A percentile compares a stretch with the other conserved stretches of the same genome.
phyloP scores from a whole-genome alignment of 2,113 vertebrate species.

The Chlorodrepanis virens region DNA sequence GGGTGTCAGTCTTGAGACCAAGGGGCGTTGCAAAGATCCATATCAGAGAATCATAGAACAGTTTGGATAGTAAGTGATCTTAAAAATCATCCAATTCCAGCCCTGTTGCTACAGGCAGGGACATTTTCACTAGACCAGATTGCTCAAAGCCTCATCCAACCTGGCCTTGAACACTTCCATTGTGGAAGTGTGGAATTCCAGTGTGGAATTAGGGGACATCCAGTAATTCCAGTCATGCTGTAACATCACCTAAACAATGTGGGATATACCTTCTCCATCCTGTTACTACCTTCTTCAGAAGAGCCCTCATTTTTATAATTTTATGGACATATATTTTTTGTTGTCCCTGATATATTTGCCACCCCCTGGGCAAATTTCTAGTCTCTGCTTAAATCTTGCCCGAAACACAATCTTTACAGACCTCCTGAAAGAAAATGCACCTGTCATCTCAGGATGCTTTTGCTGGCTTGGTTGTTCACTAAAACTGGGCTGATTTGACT shows the following conservation, averaged over 20 bases:
- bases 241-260: neutral
- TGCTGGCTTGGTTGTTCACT: neutral
- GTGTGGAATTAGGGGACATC: neutral
- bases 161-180: neutral
- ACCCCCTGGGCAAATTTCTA: neutral
- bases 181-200: too few relatives aligned
- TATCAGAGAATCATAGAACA: neutral
- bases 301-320: neutral
- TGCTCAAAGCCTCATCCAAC: neutral
- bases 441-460: neutral
- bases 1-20: neutral
- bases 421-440: neutral
- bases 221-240: neutral
- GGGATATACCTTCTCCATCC: fast-evolving
- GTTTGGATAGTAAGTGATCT: neutral
- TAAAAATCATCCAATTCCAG: neutral
- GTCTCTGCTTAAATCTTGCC: neutral
- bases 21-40: neutral
- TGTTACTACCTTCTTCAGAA: neutral
- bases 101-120: neutral
- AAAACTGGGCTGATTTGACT: neutral
- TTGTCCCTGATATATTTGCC: neutral
- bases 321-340: neutral
- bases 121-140: neutral
- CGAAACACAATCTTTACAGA: neutral